Base-by-base conservation (phyloP, 2,113 vertebrate genomes). In the Gymnarchus niloticus region DNA sequence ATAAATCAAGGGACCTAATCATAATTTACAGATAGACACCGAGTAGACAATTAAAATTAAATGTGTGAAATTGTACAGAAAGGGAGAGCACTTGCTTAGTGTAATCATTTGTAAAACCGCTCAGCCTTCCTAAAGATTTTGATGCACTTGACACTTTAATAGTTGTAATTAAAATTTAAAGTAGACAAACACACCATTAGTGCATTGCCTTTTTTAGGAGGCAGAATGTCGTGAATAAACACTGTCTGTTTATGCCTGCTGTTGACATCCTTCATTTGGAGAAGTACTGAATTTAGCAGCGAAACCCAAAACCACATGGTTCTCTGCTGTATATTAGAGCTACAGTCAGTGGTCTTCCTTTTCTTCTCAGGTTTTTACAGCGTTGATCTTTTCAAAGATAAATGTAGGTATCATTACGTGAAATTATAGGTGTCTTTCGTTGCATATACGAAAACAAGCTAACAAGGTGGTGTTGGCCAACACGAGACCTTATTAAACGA, bases 81-180 rank as follows among this genome's bases (percentile, higher is more conserved):
- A 65, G 41, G 76, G 44, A 78, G 44, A 41, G 76, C 44, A n/a
- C 21, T 80, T 87, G 83, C 41, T 78, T 48, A 28, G 61, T 14
- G 48, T 59, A 78, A 83, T 86, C 49, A 82, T 59, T 78, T 73
- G 80, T 61, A 87, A 49, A 19, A 59, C 44, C 54, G 41, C 52
- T 33, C 73, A 52, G 56, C 56, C 61, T 83, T 76, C 46, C 78
- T 81, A 81, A 84, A 84, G 28, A 54, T n/a, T 81, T 81, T 81
- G 28, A 33, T 28, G 46, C 86, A 54, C 56, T 83, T 81, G 23
- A 56, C 83, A 87, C 86, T 84, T 87, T 76, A 81, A 85, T 78
- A 87, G 83, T 57, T 81, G 48, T 85, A 87, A 87, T 87, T 87
- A 85, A 81, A 77, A 81, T 87, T 61, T 81, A 54, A 56, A 57